Conservation (phyloP, 2,888 invertebrate species). For the Drosophila nr. fundita region DNA sequence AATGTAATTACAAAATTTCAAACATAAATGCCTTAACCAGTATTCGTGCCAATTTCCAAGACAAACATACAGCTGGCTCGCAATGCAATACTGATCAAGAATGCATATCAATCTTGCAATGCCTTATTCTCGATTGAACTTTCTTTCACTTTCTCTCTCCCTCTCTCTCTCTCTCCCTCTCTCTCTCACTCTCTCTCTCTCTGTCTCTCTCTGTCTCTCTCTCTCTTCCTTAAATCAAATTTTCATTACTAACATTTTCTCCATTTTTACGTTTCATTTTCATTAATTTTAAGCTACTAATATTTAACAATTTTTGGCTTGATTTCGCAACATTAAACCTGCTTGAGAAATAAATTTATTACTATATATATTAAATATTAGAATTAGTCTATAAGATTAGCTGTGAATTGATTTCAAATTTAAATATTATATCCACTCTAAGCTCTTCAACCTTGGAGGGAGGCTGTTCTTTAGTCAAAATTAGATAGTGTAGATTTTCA, state of each 20-base stretch:
- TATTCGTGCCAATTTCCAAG: not conserved
- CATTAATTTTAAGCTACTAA: not conserved
- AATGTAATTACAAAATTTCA: not conserved
- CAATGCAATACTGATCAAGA: not conserved
- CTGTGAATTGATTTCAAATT: not conserved
- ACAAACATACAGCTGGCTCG: not conserved
- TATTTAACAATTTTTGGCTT: not conserved
- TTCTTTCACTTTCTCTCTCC: not conserved
- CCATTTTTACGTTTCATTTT: not conserved
- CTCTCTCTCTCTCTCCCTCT: not conserved
- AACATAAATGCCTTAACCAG: not conserved
- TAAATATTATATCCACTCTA: not conserved
- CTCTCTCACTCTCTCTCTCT: too few relatives aligned
- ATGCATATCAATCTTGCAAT: not conserved
- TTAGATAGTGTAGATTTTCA: not conserved
- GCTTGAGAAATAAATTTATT: not conserved
- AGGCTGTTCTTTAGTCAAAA: not conserved
- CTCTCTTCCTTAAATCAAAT: not conserved
- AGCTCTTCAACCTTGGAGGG: not conserved
- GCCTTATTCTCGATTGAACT: not conserved
- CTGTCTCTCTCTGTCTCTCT: too few relatives aligned
- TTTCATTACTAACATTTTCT: too few relatives aligned
- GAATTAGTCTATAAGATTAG: not conserved
- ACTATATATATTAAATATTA: not conserved
- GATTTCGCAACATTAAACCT: not conserved